Base-by-base conservation (phyloP, 2,113 vertebrate species). In the Malurus melanocephalus region DNA sequence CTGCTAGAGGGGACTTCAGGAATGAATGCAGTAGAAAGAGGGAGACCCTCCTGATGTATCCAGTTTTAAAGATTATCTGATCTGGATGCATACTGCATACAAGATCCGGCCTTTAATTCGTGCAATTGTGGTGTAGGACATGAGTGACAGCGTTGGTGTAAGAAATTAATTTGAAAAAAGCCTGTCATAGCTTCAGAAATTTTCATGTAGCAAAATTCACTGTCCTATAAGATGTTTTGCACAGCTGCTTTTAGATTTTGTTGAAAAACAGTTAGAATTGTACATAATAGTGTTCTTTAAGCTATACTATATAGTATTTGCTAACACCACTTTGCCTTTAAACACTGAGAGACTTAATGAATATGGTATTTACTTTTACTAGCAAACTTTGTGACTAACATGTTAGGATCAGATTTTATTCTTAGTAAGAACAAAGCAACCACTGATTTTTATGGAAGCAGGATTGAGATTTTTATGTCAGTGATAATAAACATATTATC, bases 321-420 rank as follows among this genome's bases (percentile, higher is more conserved):
- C 93, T 87, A 74, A 77, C 52, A 90, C 90, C 90, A 69, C 87
- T 93, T 94, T 93, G 85, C 94, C 87, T 92, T 94, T 74, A 82
- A 91, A 68, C 65, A 28, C 61, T 71, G 68, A 85, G 48, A 89
- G 57, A 81, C 51, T 75, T 84, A 72, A 79, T 87, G 51, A 87
- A 75, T 76, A 68, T 0, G 14, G 13, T 73, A 67, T 79, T 88
- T 84, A 85, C 55, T 91, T 93, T 57, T 81, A 59, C 57, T 76
- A 66, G 64, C 72, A 74, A 82, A 68, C 67, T 66, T 93, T 49
- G 33, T 79, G 56, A 80, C 45, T 87, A 59, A 52, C 5, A 4
- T 82, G 26, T 84, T 90, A 59, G 84, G 55, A 93, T 93, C 30
- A 30, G 55, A n/a, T 92, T 82, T 91, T 87, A 38, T 82, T 93